Evolutionary conservation across 2,113 vertebrate genomes (phyloP), one percentile per base, ranked within the genome.

Genomic region (Recurvirostra avosetta): DNA sequence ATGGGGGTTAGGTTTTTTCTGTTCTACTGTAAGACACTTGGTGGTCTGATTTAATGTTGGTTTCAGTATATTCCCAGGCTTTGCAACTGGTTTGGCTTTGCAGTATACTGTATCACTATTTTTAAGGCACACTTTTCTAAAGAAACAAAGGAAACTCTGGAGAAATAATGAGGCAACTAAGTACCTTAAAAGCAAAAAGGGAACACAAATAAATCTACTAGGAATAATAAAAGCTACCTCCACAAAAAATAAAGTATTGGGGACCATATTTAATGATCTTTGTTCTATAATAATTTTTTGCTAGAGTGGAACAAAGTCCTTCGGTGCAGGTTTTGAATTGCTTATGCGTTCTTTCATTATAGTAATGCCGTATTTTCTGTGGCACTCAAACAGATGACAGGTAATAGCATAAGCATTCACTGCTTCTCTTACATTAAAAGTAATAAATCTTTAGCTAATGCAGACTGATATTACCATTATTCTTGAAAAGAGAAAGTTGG

Each of bases 171-270:
- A 85, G 86, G 50, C 85, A 56, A 32, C 3, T 26, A 82, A 92
- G 74, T 79, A 82, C 83, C 62, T 87, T 89, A 94, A 87, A 96
- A 94, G 80, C 68, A 89, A 94, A 74, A 47, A 81, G 47, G 49
- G 76, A 94, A 78, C n/a, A 71, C 65, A 86, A 92, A 86, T 94
- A 96, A 92, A 95, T 89, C 80, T 84, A 19, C 55, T 45, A 67
- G 92, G 80, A 95, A 81, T 94, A 96, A 87, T 93, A 88, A 95
- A 78, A 91, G 84, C 72, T 56, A 36, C 52, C 61, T 80, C 47
- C 52, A 86, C 34, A 58, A 43, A 89, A 92, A 58, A 86, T 34
- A 36, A 94, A 88, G 62, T 86, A 47, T 45, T 32, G 6, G 61
- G 78, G 74, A 50, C 71, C 55, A 8, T 65, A 50, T 50, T 73